Conservation (phyloP, 2,888 invertebrate genomes). For the Nomada fucata region DNA sequence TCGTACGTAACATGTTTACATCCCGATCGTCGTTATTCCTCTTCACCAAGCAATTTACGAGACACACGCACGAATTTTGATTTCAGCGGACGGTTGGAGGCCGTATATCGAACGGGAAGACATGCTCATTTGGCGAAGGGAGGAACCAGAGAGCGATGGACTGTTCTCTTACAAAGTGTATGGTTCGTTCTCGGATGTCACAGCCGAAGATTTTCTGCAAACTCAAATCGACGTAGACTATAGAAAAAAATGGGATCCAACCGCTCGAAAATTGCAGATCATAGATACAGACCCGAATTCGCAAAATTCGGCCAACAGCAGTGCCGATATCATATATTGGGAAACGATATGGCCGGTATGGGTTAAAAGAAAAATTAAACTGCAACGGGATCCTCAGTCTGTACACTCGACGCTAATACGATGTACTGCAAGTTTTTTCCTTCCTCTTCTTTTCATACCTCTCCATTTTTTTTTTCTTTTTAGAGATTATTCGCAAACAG, state of each 20-base stretch:
- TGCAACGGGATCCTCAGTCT: no score
- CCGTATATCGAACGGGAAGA: slow-evolving; percentile 92
- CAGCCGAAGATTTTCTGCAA: slow-evolving; percentile 91
- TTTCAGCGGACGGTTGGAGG: slow-evolving; percentile 85
- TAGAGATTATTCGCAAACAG: slow-evolving; percentile 93
- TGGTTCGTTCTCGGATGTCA: slow-evolving; percentile 91
- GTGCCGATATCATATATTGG: slow-evolving; percentile 93
- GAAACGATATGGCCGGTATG: slow-evolving; percentile 95
- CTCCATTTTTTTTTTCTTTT: slow-evolving; percentile 68
- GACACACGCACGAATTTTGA: neutral
- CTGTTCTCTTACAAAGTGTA: slow-evolving; percentile 94
- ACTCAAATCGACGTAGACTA: slow-evolving; percentile 93
- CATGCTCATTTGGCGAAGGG: slow-evolving; percentile 92
- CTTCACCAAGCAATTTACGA: neutral
- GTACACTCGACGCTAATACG: no score
- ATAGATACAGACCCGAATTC: slow-evolving; percentile 88
- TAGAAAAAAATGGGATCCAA: slow-evolving; percentile 92
- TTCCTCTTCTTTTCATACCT: no score
- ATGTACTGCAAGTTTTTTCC: no score
- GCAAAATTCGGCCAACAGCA: slow-evolving; percentile 79
- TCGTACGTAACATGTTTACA: slow-evolving; percentile 21
- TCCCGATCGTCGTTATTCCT: no score
- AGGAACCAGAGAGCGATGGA: slow-evolving; percentile 87
- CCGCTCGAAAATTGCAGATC: slow-evolving; percentile 89
- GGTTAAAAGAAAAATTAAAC: slow-evolving; percentile 53